Percentiles rank a stretch among this genome's conserved stretches.
These are phyloP conservation scores for Peromyscus aztecus DNA, from an alignment of 2,797 vertebrate genomes.

Conservation along the genomic window DNA sequence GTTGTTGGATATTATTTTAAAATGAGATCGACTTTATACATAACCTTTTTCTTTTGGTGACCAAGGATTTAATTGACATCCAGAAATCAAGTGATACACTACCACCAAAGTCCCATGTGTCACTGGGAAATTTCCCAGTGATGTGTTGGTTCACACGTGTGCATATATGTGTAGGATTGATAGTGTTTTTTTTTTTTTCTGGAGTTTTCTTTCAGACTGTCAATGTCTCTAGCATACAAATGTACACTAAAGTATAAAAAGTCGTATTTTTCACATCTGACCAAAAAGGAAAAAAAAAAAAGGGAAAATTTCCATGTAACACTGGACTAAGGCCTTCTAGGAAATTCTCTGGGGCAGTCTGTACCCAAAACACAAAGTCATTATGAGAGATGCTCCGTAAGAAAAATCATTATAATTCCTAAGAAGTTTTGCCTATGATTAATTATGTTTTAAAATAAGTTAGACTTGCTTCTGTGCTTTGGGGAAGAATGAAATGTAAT, in stretches of 20 bases:
- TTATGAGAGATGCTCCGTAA: constrained; percentile 57
- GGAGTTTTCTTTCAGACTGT: background rate
- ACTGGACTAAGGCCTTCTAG: constrained; percentile 31
- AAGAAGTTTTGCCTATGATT: constrained; percentile 59
- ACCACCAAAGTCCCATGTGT: background rate
- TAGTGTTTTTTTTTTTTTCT: background rate
- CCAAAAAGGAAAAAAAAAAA: background rate
- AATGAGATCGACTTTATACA: constrained; percentile 19
- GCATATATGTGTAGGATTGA: background rate
- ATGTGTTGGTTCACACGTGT: background rate
- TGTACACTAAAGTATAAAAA: constrained; percentile 41
- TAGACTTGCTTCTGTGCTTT: constrained; percentile 49
- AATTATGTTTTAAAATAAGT: constrained; percentile 63
- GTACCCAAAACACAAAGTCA: constrained; percentile 49
- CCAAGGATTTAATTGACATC: constrained; percentile 15
- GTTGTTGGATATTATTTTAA: background rate
- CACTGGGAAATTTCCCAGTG: background rate
- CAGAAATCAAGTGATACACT: background rate
- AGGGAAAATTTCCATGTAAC: constrained; percentile 53
- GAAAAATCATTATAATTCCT: constrained; percentile 56
- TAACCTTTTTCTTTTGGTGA: constrained; percentile 6
- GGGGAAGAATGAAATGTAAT: constrained; percentile 62
- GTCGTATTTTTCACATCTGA: constrained; percentile 49
- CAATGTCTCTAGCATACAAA: constrained; percentile 26
- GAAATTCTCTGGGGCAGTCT: constrained; percentile 56